Evolutionary conservation across 1,140 invertebrate genomes (phyloP).

Genomic region (Hylaeus volcanicus): DNA sequence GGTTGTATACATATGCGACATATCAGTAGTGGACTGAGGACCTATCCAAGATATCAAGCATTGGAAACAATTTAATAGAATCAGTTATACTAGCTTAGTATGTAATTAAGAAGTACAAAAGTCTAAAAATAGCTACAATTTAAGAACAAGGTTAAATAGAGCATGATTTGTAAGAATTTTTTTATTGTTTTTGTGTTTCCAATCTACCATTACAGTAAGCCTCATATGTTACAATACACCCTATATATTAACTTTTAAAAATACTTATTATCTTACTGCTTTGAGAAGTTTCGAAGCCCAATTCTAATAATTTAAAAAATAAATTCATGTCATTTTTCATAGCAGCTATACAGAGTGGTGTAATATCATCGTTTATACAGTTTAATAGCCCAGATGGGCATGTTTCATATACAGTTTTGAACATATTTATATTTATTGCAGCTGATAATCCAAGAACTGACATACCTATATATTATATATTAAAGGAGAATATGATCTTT

Average conservation of each 20-base stretch:
- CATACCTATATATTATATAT: slow-evolving; percentile 63
- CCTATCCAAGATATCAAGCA: too few relatives aligned
- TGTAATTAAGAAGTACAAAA: too few relatives aligned
- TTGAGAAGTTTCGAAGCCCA: slow-evolving; percentile 63
- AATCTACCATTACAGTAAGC: too few relatives aligned
- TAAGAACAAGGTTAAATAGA: too few relatives aligned
- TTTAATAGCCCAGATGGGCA: slow-evolving; percentile 67
- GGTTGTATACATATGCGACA: too few relatives aligned
- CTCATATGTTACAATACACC: too few relatives aligned
- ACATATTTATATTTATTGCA: slow-evolving; percentile 71
- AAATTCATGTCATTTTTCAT: slow-evolving; percentile 74
- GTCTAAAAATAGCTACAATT: too few relatives aligned
- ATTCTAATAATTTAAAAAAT: slow-evolving; percentile 69
- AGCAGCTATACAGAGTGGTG: slow-evolving; percentile 75
- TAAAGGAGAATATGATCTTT: background rate
- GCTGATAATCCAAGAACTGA: slow-evolving; percentile 72
- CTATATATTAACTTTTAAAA: background rate
- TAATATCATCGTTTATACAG: slow-evolving; percentile 70
- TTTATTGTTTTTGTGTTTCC: too few relatives aligned
- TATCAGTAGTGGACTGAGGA: too few relatives aligned
- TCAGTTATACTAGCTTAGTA: too few relatives aligned
- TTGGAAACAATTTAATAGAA: too few relatives aligned
- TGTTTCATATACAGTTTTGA: slow-evolving; percentile 68
- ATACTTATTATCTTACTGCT: slow-evolving; percentile 60
- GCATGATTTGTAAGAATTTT: too few relatives aligned